phyloP scores from a whole-genome alignment of 2,888 invertebrate species.

The Endotricha flammealis region DNA sequence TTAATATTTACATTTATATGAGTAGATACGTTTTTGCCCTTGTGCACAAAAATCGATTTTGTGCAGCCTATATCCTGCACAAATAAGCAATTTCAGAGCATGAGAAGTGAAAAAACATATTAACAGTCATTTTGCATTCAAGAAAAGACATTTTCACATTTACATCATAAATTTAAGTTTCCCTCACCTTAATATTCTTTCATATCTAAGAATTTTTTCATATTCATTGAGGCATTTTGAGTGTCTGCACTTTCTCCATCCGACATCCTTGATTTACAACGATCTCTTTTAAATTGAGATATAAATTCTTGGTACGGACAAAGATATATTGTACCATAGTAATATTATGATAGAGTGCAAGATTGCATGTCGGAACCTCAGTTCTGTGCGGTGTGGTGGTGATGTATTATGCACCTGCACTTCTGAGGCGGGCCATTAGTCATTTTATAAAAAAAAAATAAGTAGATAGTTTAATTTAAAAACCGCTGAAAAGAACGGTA shows the following conservation, averaged over 20 bases:
- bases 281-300: constrained; percentile 19
- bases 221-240: constrained; percentile 16
- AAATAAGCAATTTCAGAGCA: too few species aligned
- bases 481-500: constrained; percentile 2
- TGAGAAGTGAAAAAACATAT: too few species aligned
- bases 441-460: constrained; percentile 8
- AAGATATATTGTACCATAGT: not conserved
- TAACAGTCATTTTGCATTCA: too few species aligned
- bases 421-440: constrained; percentile 8
- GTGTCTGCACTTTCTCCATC: constrained; percentile 19
- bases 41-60: too few species aligned
- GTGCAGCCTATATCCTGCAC: too few species aligned
- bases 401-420: constrained; percentile 11
- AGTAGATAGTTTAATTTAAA: constrained; percentile 6
- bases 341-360: not conserved
- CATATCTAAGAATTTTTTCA: constrained; percentile 1
- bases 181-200: not conserved
- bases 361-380: not conserved
- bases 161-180: too few species aligned
- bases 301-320: constrained; percentile 15
- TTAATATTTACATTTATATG: too few species aligned
- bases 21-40: too few species aligned
- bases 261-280: constrained; percentile 21
- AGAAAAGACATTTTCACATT: too few species aligned
- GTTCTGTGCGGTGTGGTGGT: constrained; percentile 4